These are phyloP conservation scores for Furcula furcula DNA, from an alignment of 2,888 invertebrate species.

Conservation along the genomic window DNA sequence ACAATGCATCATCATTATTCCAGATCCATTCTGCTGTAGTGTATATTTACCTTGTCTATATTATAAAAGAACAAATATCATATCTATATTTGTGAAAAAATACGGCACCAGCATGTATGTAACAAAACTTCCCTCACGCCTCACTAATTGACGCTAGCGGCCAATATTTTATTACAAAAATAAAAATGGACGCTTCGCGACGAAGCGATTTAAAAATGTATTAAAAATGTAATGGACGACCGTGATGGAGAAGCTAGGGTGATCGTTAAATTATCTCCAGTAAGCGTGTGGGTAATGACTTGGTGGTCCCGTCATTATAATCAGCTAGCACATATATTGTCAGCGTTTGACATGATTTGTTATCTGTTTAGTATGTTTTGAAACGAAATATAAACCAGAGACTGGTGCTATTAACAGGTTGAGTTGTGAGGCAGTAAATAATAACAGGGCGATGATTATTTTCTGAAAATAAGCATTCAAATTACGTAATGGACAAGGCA, in stretches of 20 bases:
- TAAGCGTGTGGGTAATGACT: conserved; percentile 39
- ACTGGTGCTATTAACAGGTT: too few relatives aligned
- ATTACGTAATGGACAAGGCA: too few relatives aligned
- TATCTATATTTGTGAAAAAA: too few relatives aligned
- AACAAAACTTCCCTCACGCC: not conserved
- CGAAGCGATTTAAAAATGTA: conserved; percentile 46
- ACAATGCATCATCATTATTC: too few relatives aligned
- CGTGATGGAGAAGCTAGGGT: conserved; percentile 38
- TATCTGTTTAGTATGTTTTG: not conserved
- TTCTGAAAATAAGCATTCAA: too few relatives aligned
- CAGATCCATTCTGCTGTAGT: too few relatives aligned
- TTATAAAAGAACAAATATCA: too few relatives aligned
- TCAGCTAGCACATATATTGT: conserved; percentile 44
- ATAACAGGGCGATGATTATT: too few relatives aligned
- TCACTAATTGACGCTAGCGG: conserved; percentile 2
- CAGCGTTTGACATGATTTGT: not conserved
- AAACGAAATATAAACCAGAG: too few relatives aligned
- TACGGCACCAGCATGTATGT: too few relatives aligned
- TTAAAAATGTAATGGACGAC: conserved; percentile 42
- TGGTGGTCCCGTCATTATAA: conserved; percentile 30
- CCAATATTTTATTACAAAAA: conserved; percentile 13
- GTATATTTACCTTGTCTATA: too few relatives aligned
- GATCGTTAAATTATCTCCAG: conserved; percentile 45
- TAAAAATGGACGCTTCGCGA: conserved; percentile 7
- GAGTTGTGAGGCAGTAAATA: too few relatives aligned